phyloP scores from a whole-genome alignment of 2,113 vertebrate genomes.

The Chloebia gouldiae region DNA sequence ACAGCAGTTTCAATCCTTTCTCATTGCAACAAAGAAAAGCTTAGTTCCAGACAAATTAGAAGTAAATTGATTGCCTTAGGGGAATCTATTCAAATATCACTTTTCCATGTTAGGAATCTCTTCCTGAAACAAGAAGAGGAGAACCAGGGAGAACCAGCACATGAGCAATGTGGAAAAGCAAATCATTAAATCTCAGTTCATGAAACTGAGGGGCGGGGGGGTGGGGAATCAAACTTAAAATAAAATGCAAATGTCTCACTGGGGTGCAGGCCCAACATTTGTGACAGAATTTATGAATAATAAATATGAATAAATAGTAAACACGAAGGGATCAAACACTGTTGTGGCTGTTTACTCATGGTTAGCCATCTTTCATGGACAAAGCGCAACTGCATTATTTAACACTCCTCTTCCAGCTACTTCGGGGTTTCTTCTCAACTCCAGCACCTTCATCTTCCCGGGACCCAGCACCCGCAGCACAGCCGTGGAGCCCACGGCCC shows the following conservation, averaged over 20 bases:
- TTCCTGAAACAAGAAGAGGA: conserved; percentile 66
- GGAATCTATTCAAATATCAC: conserved; percentile 79
- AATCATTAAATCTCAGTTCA: conserved; percentile 68
- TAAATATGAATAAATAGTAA: conserved; percentile 78
- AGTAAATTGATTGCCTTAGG: conserved; percentile 82
- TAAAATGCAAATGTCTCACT: conserved; percentile 76
- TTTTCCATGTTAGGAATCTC: conserved; percentile 75
- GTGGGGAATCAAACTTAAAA: conserved; percentile 60
- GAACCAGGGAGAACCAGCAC: conserved; percentile 23
- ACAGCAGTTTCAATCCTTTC: conserved; percentile 76
- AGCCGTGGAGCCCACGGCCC: neutral
- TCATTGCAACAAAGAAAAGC: conserved; percentile 79
- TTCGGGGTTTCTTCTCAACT: neutral
- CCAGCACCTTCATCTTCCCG: neutral
- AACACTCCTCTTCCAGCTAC: conserved; percentile 30
- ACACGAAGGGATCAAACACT: conserved; percentile 71
- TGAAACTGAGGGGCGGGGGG: conserved; percentile 19
- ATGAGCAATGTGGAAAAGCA: conserved; percentile 54
- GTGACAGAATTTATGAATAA: conserved; percentile 78
- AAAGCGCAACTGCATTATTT: conserved; percentile 57
- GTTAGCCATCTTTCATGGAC: conserved; percentile 64
- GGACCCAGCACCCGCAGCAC: neutral
- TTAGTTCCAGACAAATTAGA: conserved; percentile 84
- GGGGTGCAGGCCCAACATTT: conserved; percentile 70
- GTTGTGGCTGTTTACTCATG: conserved; percentile 68